phyloP scores from a whole-genome alignment of 2,888 invertebrate species.

The Perizoma affinitatum region DNA sequence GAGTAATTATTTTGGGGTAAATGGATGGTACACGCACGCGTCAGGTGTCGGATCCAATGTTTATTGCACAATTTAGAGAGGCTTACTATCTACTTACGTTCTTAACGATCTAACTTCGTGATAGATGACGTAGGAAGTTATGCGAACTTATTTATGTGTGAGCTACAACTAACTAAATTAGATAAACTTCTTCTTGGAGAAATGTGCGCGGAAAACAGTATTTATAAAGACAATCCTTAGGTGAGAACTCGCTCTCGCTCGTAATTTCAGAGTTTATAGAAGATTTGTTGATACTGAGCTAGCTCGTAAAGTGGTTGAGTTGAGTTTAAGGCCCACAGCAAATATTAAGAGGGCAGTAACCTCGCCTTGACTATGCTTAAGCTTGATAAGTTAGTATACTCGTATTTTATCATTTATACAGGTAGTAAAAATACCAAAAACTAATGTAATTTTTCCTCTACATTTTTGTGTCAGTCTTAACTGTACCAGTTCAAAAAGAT shows the following conservation, averaged over 20 bases:
- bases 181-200: slow-evolving; percentile 33
- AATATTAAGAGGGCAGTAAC: slow-evolving; percentile 18
- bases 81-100: slow-evolving; percentile 52
- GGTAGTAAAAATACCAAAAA: no score
- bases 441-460: no score
- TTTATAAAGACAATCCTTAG: slow-evolving; percentile 22
- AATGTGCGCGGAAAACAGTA: slow-evolving; percentile 30
- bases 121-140: slow-evolving; percentile 49
- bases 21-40: slow-evolving; percentile 27
- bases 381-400: slow-evolving; percentile 4
- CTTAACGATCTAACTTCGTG: slow-evolving; percentile 56
- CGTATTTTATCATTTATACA: neutral
- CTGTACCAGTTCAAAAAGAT: neutral
- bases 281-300: slow-evolving; percentile 19
- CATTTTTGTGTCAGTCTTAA: no score
- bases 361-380: slow-evolving; percentile 9
- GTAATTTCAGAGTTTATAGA: slow-evolving; percentile 22
- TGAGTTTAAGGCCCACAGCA: slow-evolving; percentile 17
- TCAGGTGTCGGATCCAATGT: slow-evolving; percentile 41
- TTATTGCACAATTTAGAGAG: slow-evolving; percentile 49
- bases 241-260: slow-evolving; percentile 17
- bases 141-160: slow-evolving; percentile 42
- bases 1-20: slow-evolving; percentile 31
- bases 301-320: slow-evolving; percentile 23
- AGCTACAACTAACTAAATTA: slow-evolving; percentile 35